Percentiles rank a stretch among this genome's conserved stretches.
phyloP scores from a whole-genome alignment of 2,888 invertebrate genomes.

The Atethmia centrago region DNA sequence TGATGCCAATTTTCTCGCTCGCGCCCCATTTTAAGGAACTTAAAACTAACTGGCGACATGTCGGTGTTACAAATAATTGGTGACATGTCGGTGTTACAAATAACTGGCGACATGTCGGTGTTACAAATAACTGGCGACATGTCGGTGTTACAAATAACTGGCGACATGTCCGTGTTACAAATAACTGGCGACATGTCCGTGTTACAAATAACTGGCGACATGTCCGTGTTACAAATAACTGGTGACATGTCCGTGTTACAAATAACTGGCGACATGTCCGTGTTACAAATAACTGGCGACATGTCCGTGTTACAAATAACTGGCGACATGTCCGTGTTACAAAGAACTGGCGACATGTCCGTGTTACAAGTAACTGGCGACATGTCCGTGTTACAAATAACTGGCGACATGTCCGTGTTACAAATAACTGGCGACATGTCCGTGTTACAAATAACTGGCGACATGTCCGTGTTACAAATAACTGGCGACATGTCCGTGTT shows the following conservation, averaged over 20 bases:
- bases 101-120: not conserved
- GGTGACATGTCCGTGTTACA: not conserved
- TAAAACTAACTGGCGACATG: not conserved
- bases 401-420: not conserved
- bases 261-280: not conserved
- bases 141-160: not conserved
- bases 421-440: not conserved
- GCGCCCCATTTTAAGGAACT: not conserved
- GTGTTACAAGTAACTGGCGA: not conserved
- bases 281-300: not conserved
- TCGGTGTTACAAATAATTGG: not conserved
- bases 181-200: not conserved
- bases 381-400: not conserved
- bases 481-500: not conserved
- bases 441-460: not conserved
- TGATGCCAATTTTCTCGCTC: not conserved
- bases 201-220: not conserved
- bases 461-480: not conserved
- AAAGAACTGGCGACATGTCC: not conserved
- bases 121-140: not conserved
- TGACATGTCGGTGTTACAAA: not conserved
- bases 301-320: not conserved
- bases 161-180: not conserved
- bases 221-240: not conserved
- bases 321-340: not conserved